Conservation (phyloP, 2,113 vertebrate species). For the Synodontis membranacea region DNA sequence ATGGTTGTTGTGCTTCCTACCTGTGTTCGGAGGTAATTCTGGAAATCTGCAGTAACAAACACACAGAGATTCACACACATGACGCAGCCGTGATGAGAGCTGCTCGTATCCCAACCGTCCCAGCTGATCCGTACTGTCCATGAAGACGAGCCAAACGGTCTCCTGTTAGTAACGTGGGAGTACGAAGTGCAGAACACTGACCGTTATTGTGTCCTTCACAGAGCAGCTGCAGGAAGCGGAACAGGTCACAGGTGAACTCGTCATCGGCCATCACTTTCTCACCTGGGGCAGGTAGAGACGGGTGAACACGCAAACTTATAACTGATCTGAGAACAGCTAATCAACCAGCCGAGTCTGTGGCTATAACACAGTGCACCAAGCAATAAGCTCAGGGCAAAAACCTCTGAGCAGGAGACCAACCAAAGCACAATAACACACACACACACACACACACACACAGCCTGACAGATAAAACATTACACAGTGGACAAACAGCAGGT, state of each 20-base stretch:
- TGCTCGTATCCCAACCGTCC: neutral
- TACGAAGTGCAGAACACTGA: neutral
- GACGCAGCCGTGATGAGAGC: neutral
- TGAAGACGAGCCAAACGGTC: neutral
- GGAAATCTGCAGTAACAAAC: slow-evolving; percentile 80
- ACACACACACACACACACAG: slow-evolving; percentile 39
- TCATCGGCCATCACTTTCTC: slow-evolving; percentile 97
- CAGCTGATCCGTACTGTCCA: neutral
- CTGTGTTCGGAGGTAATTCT: slow-evolving; percentile 92
- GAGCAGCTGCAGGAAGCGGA: slow-evolving; percentile 90
- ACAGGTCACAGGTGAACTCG: slow-evolving; percentile 92
- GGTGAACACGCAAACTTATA: neutral
- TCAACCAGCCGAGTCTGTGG: neutral
- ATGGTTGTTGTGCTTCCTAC: slow-evolving; percentile 93
- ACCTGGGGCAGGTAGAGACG: slow-evolving; percentile 67
- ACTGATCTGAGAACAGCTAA: neutral
- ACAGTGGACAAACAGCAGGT: neutral
- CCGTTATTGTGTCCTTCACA: slow-evolving; percentile 95
- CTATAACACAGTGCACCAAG: slow-evolving; percentile 16
- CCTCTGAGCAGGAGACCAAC: neutral
- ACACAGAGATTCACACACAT: slow-evolving; percentile 8
- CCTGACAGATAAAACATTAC: neutral
- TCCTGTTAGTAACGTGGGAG: neutral
- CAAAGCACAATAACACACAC: neutral
- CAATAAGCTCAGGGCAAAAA: neutral